Evolutionary conservation across 1,140 invertebrate species (phyloP), one percentile per base, ranked within the genome.

Genomic region (Bursaphelenchus mucronatus): DNA sequence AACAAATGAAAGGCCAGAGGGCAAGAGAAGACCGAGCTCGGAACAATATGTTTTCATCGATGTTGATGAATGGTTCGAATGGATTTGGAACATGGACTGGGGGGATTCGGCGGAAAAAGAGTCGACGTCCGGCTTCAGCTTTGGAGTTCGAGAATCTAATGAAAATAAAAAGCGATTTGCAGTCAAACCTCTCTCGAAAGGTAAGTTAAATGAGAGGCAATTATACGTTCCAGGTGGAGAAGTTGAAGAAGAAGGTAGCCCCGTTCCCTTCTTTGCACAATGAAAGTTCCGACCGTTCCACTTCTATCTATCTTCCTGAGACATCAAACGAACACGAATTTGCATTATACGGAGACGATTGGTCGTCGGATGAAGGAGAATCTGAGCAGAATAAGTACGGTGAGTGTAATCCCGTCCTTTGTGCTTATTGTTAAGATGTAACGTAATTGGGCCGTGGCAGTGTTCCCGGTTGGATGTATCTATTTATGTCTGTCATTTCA

Each of bases 291-390:
- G 19, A 59, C 45, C 57, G 57, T n/a, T 39, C 41, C 30, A 64
- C 19, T 49, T 43, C 50, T 47, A 11, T 15, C 30, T 30, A 19
- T 49, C 19, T 47, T 30, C 41, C 21, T 49, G 9, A 52, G 44
- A 21, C 57, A n/a, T 10, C 49, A 40, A 54, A 41, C 45, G 39
- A 17, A 9, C 65, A 39, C 21, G 55, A 68, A 30, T 59, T 53
- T n/a, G 17, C 39, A 40, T 41, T 73, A 15, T 73, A 73, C 55
- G 71, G 71, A 0, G 71, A 73, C 52, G 71, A 73, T 52, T 73
- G 71, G 71, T 69, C 66, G 54, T 57, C 63, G 19, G 71, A 73
- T 64, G 71, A 73, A 10, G 71, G 61, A 46, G 54, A 62, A 30
- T 7, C 21, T 43, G 21, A 40, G 55, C 39, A 4, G 19, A 30